Base-by-base conservation (phyloP, 2,113 vertebrate species). In the Lepus americanus region DNA sequence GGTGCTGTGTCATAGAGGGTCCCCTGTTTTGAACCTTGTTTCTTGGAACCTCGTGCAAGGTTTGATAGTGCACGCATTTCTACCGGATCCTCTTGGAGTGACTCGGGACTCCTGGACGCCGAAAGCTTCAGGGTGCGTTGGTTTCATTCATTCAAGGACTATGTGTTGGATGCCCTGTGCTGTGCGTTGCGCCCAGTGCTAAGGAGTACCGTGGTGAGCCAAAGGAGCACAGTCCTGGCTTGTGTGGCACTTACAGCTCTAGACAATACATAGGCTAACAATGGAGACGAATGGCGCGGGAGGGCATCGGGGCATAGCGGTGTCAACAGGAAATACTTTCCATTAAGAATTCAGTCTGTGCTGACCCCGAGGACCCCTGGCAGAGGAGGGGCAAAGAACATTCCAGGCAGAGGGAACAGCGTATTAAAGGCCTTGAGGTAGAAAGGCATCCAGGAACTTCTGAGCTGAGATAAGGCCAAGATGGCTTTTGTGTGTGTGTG, bases 31-130 rank as follows among this genome's bases (percentile, higher is more conserved):
- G 74, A 93, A 93, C 49, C 16, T 92, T 81, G 31, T 61, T 73
- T 69, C 70, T 73, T 36, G 87, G 74, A 93, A 95, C 93, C 4
- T 89, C 87, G 61, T 73, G 23, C 64, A 93, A 84, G 83, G 44
- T 85, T 69, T 87, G 83, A 76, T 16, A 85, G 7, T 80, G 14
- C 27, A 85, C 0, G 83, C 7, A 19, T 84, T 61, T 61, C 84
- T 73, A 55, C 76, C 39, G 33, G 9, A 55, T 84, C 77, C 80
- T 61, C 59, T 67, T 64, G 33, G 66, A 90, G 25, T n/a, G 49
- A 90, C 79, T 9, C 27, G 13, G n/a, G 4, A 82, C 67, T 9
- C 31, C 89, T 53, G 25, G 73, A 90, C 22, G 53, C n/a, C 53
- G 69, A 74, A 25, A 86, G 55, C 59, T 31, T 87, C 87, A 20